Base-by-base conservation (phyloP, 2,888 invertebrate species). In the Cheiracanthium punctorium region DNA sequence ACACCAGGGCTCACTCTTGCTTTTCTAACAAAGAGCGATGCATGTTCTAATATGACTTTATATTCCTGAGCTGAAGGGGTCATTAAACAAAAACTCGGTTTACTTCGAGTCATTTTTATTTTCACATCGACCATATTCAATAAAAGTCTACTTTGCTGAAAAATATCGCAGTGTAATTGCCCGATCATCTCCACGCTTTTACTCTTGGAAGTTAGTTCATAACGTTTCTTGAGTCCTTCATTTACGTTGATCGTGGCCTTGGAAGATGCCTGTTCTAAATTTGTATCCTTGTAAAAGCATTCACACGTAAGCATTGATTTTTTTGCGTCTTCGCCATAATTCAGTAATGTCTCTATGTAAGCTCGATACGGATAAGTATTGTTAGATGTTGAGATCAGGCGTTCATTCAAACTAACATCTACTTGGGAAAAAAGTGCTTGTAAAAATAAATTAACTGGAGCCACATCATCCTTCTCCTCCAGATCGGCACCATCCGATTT, bases 101-200 rank as follows among this genome's bases (percentile, higher is more conserved):
- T 74, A 37, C 69, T 82, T 10, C 70, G n/a, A 14, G 33, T 82
- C 14, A 82, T 43, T 48, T 75, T 82, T 17, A 75, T 30, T 43
- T 82, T 69, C 10, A 76, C 0, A 69, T 76, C 76, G 17, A 76
- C 71, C 17, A 76, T 28, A 70, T 82, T 82, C 7, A 76, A 20
- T 8, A 82, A 28, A 0, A 70, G 52, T 28, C 29, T 20, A 29
- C 52, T 67, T 41, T 69, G 81, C 7, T 70, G 33, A 52, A 74
- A 81, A 14, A 81, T n/a, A 24, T 69, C 75, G 12, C 33, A 74
- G 24, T 81, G 52, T 29, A 87, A 28, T 8, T 29, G 24, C 0
- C 82, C 80, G 12, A 80, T 80, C 74, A 82, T 65, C 43, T 87
- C 87, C 7, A 88, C 17, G 12, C 29, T 24, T 20, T 37, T n/a